A percentile compares a stretch with the other conserved stretches of the same genome.
These are phyloP conservation scores for Macrotus californicus DNA, from an alignment of 2,113 vertebrate species.

Conservation along the genomic window DNA sequence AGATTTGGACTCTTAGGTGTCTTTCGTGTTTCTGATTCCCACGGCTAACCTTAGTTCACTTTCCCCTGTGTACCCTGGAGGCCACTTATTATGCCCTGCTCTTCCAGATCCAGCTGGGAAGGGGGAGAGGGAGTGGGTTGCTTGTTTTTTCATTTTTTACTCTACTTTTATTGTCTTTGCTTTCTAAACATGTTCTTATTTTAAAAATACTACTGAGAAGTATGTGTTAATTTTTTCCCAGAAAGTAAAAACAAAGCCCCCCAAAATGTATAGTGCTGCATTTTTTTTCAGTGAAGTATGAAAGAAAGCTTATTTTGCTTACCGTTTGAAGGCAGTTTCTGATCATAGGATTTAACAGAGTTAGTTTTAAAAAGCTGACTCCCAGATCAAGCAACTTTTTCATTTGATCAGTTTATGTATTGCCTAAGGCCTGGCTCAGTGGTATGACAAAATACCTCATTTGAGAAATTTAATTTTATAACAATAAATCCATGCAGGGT, in stretches of 20 bases:
- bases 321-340: not conserved
- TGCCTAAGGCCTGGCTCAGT: conserved; percentile 16
- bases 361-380: conserved; percentile 11
- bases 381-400: conserved; percentile 3
- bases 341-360: not conserved
- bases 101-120: not conserved
- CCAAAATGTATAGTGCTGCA: not conserved
- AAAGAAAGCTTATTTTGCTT: conserved; percentile 32
- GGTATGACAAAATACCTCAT: conserved; percentile 22
- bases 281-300: not conserved
- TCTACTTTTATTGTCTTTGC: not conserved
- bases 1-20: not conserved
- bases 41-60: not conserved
- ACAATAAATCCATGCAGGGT: not conserved
- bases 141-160: not conserved
- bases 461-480: conserved; percentile 43
- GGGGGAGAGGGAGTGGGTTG: not conserved
- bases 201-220: not conserved
- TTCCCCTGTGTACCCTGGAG: not conserved
- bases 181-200: not conserved
- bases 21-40: not conserved
- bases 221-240: not conserved
- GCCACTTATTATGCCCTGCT: not conserved
- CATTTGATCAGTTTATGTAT: not conserved
- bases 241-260: not conserved